phyloP scores from a whole-genome alignment of 2,113 vertebrate genomes.

The Apus apus region DNA sequence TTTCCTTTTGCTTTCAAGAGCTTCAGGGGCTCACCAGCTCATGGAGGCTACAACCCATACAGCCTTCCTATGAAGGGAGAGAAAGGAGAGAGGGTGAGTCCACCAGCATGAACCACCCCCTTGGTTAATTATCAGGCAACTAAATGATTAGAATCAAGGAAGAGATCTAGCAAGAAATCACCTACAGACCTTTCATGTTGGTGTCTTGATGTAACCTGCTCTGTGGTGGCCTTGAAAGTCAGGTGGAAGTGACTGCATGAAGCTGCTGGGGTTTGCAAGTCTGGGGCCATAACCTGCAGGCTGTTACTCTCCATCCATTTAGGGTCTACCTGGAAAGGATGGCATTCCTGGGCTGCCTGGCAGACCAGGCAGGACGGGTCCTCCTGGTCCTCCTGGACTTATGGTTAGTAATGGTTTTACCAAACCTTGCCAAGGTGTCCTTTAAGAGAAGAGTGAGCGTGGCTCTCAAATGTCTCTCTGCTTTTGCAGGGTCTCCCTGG shows the following conservation, averaged over 20 bases:
- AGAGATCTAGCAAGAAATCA: not conserved
- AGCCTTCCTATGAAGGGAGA: constrained; percentile 82
- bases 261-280: not conserved
- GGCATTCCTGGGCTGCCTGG: constrained; percentile 89
- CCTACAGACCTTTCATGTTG: not conserved
- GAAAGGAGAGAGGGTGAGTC: constrained; percentile 84
- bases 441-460: not conserved
- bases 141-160: not conserved
- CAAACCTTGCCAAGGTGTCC: not conserved
- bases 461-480: not conserved
- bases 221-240: not conserved
- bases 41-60: constrained; percentile 72
- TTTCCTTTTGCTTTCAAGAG: not conserved
- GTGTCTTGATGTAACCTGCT: not conserved
- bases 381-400: constrained; percentile 83
- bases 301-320: not conserved
- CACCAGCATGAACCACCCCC: not conserved
- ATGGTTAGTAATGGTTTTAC: constrained; percentile 67
- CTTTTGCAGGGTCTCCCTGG: constrained; percentile 80
- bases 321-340: constrained; percentile 87
- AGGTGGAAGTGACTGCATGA: not conserved
- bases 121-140: not conserved
- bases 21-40: constrained; percentile 69
- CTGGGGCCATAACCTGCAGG: not conserved
- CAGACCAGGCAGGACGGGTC: constrained; percentile 83